Evolutionary conservation across 92 coral and sea anemone species (phyloP), one percentile per base, ranked within the genome.

Genomic region (Porites rus): DNA sequence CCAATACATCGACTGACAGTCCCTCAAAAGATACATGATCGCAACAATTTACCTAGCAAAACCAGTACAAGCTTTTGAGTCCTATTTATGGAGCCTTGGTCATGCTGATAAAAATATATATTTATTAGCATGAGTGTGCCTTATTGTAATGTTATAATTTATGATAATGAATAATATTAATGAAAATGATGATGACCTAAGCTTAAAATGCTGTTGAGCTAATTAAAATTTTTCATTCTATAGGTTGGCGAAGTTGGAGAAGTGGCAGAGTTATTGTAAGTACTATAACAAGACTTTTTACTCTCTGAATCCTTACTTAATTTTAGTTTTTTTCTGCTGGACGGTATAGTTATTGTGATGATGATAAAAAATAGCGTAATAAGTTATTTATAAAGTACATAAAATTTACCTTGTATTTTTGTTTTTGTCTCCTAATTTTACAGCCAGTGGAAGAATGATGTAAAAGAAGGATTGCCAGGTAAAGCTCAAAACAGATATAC

Each of bases 221-320:
- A 16, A 12, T 50, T 59, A 12, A 7, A 59, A 10, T 64, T 4
- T 38, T 10, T 68, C 58, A 28, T 77, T 51, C 83, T 63, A 31
- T 50, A 96, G 98, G 98, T 96, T 82, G 98, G 98, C 13, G 98
- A 96, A 89, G 98, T 96, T 78, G 98, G 98, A 18, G 98, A 96
- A 78, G 86, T 94, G 72, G 95, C 98, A 17, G 98, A 96, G 69
- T 74, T 96, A 12, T 96, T 96, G 98, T 96, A 90, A 96, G 98
- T 93, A 50, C 19, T 25, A 21, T n/a, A 75, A 56, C 62, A 28
- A 56, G 69, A 1, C 10, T 19, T 56, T 10, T 56, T 56, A 14
- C 11, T 14, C 16, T 10, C 16, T 14, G 0, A 17, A 17, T 56
- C 16, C 61, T 17, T 38, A 10, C 18, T 1, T 11, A 16, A 53